Evolutionary conservation across 2,113 vertebrate species (phyloP).

Genomic region (Otolemur garnettii): DNA sequence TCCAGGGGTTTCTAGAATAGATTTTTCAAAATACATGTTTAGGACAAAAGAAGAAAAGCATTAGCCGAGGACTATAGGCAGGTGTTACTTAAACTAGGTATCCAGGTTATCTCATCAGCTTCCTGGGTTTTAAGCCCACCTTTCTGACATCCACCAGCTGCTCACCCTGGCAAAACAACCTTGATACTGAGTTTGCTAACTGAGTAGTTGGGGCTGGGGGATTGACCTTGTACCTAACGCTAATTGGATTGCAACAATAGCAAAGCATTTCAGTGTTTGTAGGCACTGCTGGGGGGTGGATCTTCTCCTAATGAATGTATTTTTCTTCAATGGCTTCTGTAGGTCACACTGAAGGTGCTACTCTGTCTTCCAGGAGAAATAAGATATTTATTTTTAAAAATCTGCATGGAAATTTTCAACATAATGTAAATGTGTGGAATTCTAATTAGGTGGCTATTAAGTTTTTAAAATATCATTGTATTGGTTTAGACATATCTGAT

Average conservation of each 20-base stretch:
- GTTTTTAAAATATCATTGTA: conserved; percentile 43
- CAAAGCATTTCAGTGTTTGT: not conserved
- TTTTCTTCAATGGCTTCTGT: conserved; percentile 40
- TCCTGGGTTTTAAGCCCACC: not conserved
- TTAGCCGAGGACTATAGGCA: not conserved
- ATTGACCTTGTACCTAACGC: not conserved
- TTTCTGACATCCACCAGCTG: not conserved
- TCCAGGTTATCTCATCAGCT: too few species aligned
- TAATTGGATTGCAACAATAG: not conserved
- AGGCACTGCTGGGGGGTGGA: not conserved
- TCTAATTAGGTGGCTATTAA: conserved; percentile 68
- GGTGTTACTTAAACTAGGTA: not conserved
- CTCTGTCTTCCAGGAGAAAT: conserved; percentile 6
- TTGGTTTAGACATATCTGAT: conserved; percentile 27
- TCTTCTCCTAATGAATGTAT: not conserved
- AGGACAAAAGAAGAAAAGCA: not conserved
- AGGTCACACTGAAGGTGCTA: not conserved
- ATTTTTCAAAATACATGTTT: not conserved
- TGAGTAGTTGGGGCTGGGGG: not conserved
- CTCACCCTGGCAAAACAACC: not conserved
- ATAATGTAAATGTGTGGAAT: conserved; percentile 10
- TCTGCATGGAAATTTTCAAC: conserved; percentile 13
- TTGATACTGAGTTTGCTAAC: not conserved
- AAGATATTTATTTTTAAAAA: conserved; percentile 37
- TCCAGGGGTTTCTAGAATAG: not conserved